Conservation (phyloP, 2,113 vertebrate species). For the Saguinus imperator region DNA sequence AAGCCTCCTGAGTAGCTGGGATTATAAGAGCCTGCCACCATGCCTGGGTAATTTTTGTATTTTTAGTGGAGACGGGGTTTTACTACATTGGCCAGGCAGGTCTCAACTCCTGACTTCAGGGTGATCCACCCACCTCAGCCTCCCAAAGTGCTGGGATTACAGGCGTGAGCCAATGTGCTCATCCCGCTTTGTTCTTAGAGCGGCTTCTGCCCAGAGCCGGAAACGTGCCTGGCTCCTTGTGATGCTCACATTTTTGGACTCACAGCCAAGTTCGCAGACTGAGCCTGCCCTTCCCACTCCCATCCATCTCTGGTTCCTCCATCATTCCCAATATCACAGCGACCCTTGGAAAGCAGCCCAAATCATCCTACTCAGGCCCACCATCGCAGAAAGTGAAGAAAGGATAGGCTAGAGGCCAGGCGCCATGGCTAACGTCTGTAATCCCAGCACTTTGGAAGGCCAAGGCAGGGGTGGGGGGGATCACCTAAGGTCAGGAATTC, state of each 20-base stretch:
- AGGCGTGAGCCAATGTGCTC: background rate
- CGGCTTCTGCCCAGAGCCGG: background rate
- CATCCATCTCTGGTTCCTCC: conserved; percentile 4
- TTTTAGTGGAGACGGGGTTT: background rate
- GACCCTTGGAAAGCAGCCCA: conserved; percentile 33
- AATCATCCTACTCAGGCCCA: background rate
- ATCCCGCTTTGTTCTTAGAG: background rate
- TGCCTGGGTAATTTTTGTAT: background rate
- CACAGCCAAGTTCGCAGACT: conserved; percentile 20
- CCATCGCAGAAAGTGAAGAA: conserved; percentile 6
- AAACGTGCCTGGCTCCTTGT: conserved; percentile 50
- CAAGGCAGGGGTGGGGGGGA: too few relatives aligned
- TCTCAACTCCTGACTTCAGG: background rate
- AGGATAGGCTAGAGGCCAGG: background rate
- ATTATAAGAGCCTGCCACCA: background rate
- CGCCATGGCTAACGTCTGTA: too few relatives aligned
- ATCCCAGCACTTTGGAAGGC: too few relatives aligned
- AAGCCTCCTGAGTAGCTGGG: background rate
- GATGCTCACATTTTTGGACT: conserved; percentile 68
- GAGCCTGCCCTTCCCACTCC: conserved; percentile 24
- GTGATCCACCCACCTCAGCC: background rate
- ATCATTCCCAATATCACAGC: background rate
- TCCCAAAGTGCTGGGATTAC: background rate
- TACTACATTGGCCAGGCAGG: background rate
- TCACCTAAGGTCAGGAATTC: too few relatives aligned